These are phyloP conservation scores for Hyles lineata DNA, from an alignment of 2,888 invertebrate species.

Conservation along the genomic window DNA sequence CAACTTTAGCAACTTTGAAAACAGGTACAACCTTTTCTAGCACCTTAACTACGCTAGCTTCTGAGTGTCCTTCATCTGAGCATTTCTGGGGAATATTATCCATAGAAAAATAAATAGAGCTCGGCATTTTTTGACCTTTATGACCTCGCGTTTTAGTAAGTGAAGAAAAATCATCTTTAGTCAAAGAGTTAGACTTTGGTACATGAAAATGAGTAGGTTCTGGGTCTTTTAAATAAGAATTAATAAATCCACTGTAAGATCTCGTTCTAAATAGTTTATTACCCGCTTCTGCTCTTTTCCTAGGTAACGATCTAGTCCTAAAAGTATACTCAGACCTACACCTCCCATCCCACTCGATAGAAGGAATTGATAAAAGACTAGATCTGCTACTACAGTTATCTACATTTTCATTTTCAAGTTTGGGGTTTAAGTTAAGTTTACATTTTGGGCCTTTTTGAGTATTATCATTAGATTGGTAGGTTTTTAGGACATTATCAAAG, in stretches of 20 bases:
- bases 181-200: conserved; percentile 68
- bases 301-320: conserved; percentile 64
- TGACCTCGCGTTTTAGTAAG: not conserved
- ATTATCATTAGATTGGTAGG: conserved; percentile 51
- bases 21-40: conserved; percentile 58
- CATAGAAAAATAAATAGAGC: conserved; percentile 56
- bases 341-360: conserved; percentile 72
- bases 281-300: conserved; percentile 42
- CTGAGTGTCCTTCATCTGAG: conserved; percentile 46
- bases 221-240: conserved; percentile 69
- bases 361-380: conserved; percentile 71
- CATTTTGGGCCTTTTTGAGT: conserved; percentile 60
- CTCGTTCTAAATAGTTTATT: conserved; percentile 66
- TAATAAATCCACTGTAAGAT: conserved; percentile 75
- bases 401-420: conserved; percentile 43
- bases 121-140: not conserved
- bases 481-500: conserved; percentile 62
- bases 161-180: conserved; percentile 35
- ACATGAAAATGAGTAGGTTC: conserved; percentile 76
- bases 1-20: conserved; percentile 55
- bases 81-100: conserved; percentile 67
- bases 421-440: conserved; percentile 63
- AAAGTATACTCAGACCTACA: conserved; percentile 59
- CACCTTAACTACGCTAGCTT: conserved; percentile 55
- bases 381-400: conserved; percentile 60